Evolutionary conservation across 2,113 vertebrate genomes (phyloP), one percentile per base, ranked within the genome.

Genomic region (Pterocles burchelli): DNA sequence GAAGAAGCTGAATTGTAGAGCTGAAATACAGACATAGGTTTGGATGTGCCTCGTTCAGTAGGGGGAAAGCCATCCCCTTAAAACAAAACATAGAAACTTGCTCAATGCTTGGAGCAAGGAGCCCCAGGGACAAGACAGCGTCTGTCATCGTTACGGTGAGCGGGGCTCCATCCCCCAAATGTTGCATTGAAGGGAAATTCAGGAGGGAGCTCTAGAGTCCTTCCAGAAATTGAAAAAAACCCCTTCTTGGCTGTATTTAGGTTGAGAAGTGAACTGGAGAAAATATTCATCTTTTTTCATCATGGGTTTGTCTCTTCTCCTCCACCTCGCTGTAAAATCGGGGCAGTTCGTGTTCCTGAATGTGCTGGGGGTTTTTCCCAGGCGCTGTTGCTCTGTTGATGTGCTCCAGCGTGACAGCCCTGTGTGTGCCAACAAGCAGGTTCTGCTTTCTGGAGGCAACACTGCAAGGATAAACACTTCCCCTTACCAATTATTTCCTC

Each of bases 51-150:
- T 78, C 48, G 24, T 38, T 58, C 81, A 34, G 17, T 5, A 62
- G 43, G 36, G 29, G 51, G n/a, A 28, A 59, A 41, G 2, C 0
- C 21, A 77, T 4, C 41, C 20, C 26, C 36, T 22, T 45, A 76
- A 85, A 79, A 38, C 25, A n/a, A 89, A 85, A 20, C 4, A 7
- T 0, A 33, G 51, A 66, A 54, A 36, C 20, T 13, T 29, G 11
- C 17, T 62, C 28, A n/a, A 1, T 62, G n/a, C 9, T 81, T 67
- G 46, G 59, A 87, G 5, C 17, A 21, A 70, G 70, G 36, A 79
- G 21, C 36, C 45, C 4, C 33, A 3, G 46, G 46, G 77, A 20
- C 18, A 17, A 10, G 57, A 46, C 0, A 0, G 31, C 3, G 7
- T 15, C 45, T 59, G 63, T 20, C 38, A 46, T 34, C 1, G 1